A percentile compares a stretch with the other conserved stretches of the same genome.
Evolutionary conservation across 2,888 invertebrate genomes (phyloP).

Genomic region (Boloria selene): DNA sequence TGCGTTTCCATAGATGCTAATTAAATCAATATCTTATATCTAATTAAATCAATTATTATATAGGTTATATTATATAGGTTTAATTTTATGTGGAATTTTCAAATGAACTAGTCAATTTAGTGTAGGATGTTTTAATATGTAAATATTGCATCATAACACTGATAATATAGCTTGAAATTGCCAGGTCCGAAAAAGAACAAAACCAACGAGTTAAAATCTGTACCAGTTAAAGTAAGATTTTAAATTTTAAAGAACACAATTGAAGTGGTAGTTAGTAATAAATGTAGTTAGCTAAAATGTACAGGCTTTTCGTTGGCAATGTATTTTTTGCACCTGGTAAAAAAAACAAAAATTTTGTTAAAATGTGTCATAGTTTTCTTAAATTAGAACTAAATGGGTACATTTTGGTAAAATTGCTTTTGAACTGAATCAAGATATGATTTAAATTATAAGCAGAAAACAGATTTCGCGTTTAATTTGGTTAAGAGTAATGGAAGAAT

Average conservation of each 20-base stretch:
- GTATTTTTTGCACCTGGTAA: slow-evolving; percentile 78
- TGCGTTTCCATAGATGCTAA: too few species aligned
- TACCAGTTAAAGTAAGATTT: slow-evolving; percentile 55
- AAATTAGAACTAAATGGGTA: neutral
- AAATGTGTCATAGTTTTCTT: slow-evolving; percentile 7
- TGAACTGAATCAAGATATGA: slow-evolving; percentile 27
- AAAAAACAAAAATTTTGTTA: slow-evolving; percentile 41
- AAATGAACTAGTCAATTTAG: too few species aligned
- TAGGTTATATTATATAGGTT: too few species aligned
- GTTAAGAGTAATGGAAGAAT: too few species aligned
- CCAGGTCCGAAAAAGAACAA: slow-evolving; percentile 79
- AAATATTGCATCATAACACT: neutral
- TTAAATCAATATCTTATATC: too few species aligned
- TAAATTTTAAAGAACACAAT: slow-evolving; percentile 41
- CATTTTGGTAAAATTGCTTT: slow-evolving; percentile 22
- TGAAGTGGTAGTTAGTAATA: slow-evolving; percentile 51
- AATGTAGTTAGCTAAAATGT: slow-evolving; percentile 56
- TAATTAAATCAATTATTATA: too few species aligned
- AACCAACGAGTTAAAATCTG: slow-evolving; percentile 67
- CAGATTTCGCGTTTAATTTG: too few species aligned
- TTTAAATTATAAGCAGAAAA: neutral
- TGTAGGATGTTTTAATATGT: neutral
- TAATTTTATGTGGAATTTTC: too few species aligned
- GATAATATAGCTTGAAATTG: slow-evolving; percentile 54
- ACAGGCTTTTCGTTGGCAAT: slow-evolving; percentile 75